Evolutionary conservation across 2,888 invertebrate genomes (phyloP).

Genomic region (Plebejus anna): DNA sequence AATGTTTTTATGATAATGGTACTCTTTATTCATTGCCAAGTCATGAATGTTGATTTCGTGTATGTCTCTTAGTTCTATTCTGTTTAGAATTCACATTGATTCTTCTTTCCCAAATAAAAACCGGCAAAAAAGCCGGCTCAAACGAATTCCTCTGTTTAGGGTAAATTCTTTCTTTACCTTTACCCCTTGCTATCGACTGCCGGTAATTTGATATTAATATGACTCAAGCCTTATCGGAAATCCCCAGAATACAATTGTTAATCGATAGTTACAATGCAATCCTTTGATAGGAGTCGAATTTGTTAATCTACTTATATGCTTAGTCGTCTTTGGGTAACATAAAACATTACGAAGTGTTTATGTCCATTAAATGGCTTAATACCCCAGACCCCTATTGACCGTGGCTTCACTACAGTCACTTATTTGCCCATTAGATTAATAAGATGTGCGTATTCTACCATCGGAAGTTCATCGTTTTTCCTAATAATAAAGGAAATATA

Average conservation of each 20-base stretch:
- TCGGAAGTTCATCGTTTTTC: conserved; percentile 4
- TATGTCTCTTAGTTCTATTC: background rate
- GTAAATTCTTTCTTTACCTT: background rate
- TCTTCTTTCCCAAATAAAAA: background rate
- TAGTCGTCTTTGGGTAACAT: background rate
- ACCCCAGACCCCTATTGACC: background rate
- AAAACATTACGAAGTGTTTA: background rate
- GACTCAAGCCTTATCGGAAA: background rate
- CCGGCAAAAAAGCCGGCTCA: too few relatives aligned
- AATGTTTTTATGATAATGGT: background rate
- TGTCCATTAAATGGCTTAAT: background rate
- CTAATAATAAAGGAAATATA: background rate
- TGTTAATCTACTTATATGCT: background rate
- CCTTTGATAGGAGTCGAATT: background rate
- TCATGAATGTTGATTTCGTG: background rate
- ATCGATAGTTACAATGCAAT: background rate
- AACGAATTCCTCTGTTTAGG: too few relatives aligned
- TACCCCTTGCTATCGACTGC: background rate
- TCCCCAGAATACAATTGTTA: background rate
- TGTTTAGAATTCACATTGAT: background rate
- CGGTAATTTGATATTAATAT: background rate
- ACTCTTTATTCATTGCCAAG: background rate
- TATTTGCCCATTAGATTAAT: background rate
- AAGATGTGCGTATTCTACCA: background rate
- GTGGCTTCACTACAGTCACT: background rate